Evolutionary conservation across 2,888 invertebrate genomes (phyloP).

Genomic region (Pachymerium ferrugineum): DNA sequence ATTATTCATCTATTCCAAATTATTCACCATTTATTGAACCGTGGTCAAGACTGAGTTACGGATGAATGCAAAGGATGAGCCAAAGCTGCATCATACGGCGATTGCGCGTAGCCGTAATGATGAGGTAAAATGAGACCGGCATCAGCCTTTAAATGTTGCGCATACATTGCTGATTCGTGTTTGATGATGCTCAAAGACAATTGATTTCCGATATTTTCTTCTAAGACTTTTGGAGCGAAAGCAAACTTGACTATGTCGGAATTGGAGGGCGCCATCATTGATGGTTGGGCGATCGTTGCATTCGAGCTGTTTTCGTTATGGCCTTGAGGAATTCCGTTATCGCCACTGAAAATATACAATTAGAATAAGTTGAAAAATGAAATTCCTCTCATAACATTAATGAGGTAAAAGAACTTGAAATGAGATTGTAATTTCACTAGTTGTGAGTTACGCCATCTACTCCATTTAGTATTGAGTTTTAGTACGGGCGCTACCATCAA

Average conservation of each 20-base stretch:
- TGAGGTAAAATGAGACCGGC: background rate
- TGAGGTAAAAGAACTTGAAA: no score
- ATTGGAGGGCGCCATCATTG: background rate
- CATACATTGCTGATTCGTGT: background rate
- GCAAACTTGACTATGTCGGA: background rate
- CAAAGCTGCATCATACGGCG: background rate
- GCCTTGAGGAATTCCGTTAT: background rate
- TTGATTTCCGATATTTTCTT: background rate
- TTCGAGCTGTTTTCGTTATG: background rate
- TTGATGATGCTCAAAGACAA: background rate
- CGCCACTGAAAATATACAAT: background rate
- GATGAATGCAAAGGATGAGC: background rate
- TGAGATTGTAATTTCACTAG: no score
- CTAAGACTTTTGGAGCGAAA: background rate
- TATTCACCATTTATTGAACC: background rate
- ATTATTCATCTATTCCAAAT: background rate
- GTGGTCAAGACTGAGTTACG: background rate
- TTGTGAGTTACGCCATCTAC: no score
- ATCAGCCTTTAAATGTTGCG: background rate
- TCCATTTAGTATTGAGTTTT: no score
- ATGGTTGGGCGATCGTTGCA: background rate
- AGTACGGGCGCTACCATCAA: no score
- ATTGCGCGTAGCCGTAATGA: background rate
- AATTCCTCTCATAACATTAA: no score
- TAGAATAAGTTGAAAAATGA: no score